These are phyloP conservation scores for Drosophila niveifrons DNA, from an alignment of 2,888 invertebrate genomes.

Conservation along the genomic window DNA sequence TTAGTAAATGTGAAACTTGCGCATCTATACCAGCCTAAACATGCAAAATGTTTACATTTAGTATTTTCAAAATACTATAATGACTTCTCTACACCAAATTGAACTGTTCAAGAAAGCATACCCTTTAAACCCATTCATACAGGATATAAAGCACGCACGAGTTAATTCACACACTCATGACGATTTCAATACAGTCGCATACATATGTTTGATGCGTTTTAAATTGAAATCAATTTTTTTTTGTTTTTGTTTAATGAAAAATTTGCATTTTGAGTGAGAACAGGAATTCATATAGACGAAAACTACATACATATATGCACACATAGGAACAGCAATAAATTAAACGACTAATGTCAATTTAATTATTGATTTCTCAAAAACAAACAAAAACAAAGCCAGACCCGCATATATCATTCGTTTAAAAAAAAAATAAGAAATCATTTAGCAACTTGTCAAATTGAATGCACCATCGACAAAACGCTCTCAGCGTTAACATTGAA, in stretches of 20 bases:
- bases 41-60: no score
- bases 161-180: conserved; percentile 22
- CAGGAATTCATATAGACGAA: conserved; percentile 33
- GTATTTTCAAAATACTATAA: no score
- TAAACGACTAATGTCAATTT: conserved; percentile 64
- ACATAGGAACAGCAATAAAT: conserved; percentile 54
- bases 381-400: neutral
- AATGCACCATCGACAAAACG: conserved; percentile 5
- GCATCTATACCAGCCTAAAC: no score
- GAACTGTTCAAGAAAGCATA: neutral
- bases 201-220: conserved; percentile 71
- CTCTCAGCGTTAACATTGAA: neutral
- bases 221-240: conserved; percentile 75
- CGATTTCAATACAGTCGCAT: conserved; percentile 15
- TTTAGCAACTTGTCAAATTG: conserved; percentile 31
- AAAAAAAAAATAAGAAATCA: conserved; percentile 15
- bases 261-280: conserved; percentile 60
- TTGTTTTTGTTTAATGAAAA: conserved; percentile 5
- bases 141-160: conserved; percentile 31
- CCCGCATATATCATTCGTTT: conserved; percentile 8
- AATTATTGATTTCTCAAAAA: conserved; percentile 58
- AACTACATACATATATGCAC: neutral
- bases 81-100: neutral
- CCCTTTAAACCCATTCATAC: neutral
- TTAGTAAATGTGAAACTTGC: no score